Evolutionary conservation across 1,140 invertebrate genomes (phyloP), one percentile per base, ranked within the genome.

Genomic region (Hypsibius dujardini): DNA sequence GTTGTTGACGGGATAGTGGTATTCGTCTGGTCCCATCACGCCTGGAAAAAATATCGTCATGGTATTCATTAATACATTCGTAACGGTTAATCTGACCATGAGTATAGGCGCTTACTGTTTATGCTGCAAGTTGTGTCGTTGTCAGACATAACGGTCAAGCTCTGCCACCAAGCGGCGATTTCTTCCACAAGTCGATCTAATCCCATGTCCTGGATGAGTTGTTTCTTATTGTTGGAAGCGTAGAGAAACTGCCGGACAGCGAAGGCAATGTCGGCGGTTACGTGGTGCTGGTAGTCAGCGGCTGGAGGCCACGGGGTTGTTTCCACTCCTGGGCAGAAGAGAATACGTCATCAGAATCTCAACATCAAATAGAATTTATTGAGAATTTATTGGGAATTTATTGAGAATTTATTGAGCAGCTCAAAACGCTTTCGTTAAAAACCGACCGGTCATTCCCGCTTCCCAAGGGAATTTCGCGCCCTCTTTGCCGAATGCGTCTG

Each of bases 401-500:
- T 56, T 56, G n/a, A 7, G 7, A 56, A 56, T 12, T 56, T 56
- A 56, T 56, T 56, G 75, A 75, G 0, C 75, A 76, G 1, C 75
- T 75, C 71, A 76, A 75, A 1, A 73, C 71, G 28, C 69, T 12
- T n/a, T 46, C 12, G 40, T 3, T 3, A 42, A n/a, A 69, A 28
- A 42, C 47, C 60, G 7, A 67, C 76, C 76, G 2, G 76, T 81
- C 69, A 76, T 75, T 46, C 76, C 81, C 71, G 77, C 78, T 75
- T 82, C 82, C 82, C 82, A 83, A 1, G 81, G 78, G 74, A 77
- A 82, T 71, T 76, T 73, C 3, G 78, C 76, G 14, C 82, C 82
- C 40, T 74, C 59, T 50, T 76, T 76, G 1, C 77, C 78, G 42
- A 74, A 78, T 42, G 62, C 47, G 2, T 62, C 74, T 2, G 81